Percentiles rank a stretch among this genome's conserved stretches.
phyloP scores from a whole-genome alignment of 2,888 invertebrate genomes.

The Aleiodes alternator region DNA sequence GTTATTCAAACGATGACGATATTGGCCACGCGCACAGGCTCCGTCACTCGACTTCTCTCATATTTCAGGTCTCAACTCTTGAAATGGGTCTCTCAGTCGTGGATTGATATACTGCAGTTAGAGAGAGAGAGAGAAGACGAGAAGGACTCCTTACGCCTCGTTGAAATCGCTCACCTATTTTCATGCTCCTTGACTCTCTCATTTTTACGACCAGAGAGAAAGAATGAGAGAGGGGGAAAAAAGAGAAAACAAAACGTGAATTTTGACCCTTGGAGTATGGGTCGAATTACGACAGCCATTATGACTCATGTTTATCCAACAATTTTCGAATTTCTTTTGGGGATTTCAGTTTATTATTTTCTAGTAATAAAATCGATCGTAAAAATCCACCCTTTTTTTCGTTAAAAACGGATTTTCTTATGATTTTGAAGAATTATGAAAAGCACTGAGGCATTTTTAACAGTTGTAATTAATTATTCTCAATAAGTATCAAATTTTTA shows the following conservation, averaged over 20 bases:
- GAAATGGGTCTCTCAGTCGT: conserved; percentile 39
- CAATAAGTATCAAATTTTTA: too few relatives aligned
- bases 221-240: conserved; percentile 35
- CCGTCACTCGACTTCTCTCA: conserved; percentile 33
- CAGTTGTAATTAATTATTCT: too few relatives aligned
- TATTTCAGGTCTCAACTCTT: conserved; percentile 38
- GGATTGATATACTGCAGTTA: conserved; percentile 46
- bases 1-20: conserved; percentile 7
- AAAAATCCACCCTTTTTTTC: conserved; percentile 7
- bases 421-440: too few relatives aligned
- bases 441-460: conserved; percentile 1
- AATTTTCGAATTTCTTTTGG: conserved; percentile 28
- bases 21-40: conserved; percentile 30
- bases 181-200: conserved; percentile 22
- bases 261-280: conserved; percentile 14
- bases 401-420: too few relatives aligned
- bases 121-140: conserved; percentile 29
- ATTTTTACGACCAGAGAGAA: conserved; percentile 48
- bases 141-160: conserved; percentile 37
- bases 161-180: conserved; percentile 48
- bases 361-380: conserved; percentile 20
- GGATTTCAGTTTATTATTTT: conserved; percentile 16
- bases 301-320: conserved; percentile 36
- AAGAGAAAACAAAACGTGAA: conserved; percentile 24
- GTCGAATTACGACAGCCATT: conserved; percentile 3